Base-by-base conservation (phyloP, 2,888 invertebrate genomes). In the Xanthorhoe designata region DNA sequence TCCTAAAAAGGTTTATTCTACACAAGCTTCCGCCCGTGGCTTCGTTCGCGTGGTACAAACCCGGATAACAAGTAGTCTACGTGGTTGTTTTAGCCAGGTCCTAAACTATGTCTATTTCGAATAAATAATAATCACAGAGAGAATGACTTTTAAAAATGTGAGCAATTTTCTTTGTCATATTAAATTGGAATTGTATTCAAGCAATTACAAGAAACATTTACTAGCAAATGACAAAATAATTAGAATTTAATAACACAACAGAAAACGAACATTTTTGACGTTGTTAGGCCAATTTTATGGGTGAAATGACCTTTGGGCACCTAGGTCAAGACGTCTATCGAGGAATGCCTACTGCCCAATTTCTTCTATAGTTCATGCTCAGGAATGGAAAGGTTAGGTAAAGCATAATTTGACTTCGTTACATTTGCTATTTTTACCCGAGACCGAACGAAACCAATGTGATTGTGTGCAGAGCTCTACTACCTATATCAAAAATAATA, bases 221-320 rank as follows among this genome's bases (percentile, higher is more conserved):
- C 10, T 10, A 45, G 42, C 45, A 64, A 71, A 71, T 50, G 66
- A 66, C 59, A 61, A 64, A 66, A 62, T 71, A 64, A 66, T 66
- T 56, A 62, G 38, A 53, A 35, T 56, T 42, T n/a, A 32, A 60
- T 50, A 61, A 32, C 58, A 42, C 55, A 57, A 47, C 24, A 13
- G 45, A 63, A 66, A 64, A 35, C 32, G 19, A 64, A 61, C 61
- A 62, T 61, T 55, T 66, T 66, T 47, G 29, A 47, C 55, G 32
- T 63, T 51, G 35, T 54, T 59, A 17, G 62, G 6, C 42, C 50
- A 55, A 60, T 54, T 60, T 60, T 54, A 55, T 58, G 53, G 35
- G 18, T 38, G 50, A 68, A 69, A 59, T 56, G 69, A 68, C 68
- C 67, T 66, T 67, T 35, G 35, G 53, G 42, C 59, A 55, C 62